Evolutionary conservation across 2,888 invertebrate species (phyloP), one percentile per base, ranked within the genome.

Genomic region (Epistrophe grossulariae): DNA sequence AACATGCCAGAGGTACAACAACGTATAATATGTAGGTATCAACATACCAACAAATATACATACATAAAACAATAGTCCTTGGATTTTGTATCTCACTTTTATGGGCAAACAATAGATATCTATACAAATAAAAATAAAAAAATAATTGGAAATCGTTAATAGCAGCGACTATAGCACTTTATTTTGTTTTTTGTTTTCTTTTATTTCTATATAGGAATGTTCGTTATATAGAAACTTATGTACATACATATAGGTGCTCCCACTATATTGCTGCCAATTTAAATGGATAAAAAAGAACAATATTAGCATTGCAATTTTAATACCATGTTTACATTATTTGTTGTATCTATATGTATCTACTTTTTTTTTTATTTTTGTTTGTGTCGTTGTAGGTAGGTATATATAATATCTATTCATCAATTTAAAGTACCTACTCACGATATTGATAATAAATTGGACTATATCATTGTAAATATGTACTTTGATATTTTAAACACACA

Each of bases 61-160:
- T 13, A 68, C 19, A 52, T 13, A 68, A 45, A 50, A 68, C 66
- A 81, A 68, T 79, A 24, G 81, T 81, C 81, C 85, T 74, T 78
- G 70, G 68, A 81, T 78, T 81, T 70, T 55, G 60, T 73, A 78
- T 81, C 81, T 78, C 60, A 45, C 55, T 59, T 70, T 73, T 81
- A 78, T 78, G 77, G 48, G 60, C 72, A 78, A 81, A 85, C 77
- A 81, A 81, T 70, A 70, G 70, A 70, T 35, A 35, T 35, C 35
- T 70, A 45, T 48, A 77, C 55, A 78, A 70, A 70, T 17, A 74
- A 78, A 78, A n/a, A n/a, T n/a, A n/a, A 19, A 24, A 38, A 77
- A 64, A 74, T 73, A 85, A 85, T 81, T 77, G 85, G 57, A 81
- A 81, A 85, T 81, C 78, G 70, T 81, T 85, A 85, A 85, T 85